Percentiles rank a stretch among this genome's conserved stretches.
These are phyloP conservation scores for Zapornia atra DNA, from an alignment of 2,113 vertebrate species.

Conservation along the genomic window DNA sequence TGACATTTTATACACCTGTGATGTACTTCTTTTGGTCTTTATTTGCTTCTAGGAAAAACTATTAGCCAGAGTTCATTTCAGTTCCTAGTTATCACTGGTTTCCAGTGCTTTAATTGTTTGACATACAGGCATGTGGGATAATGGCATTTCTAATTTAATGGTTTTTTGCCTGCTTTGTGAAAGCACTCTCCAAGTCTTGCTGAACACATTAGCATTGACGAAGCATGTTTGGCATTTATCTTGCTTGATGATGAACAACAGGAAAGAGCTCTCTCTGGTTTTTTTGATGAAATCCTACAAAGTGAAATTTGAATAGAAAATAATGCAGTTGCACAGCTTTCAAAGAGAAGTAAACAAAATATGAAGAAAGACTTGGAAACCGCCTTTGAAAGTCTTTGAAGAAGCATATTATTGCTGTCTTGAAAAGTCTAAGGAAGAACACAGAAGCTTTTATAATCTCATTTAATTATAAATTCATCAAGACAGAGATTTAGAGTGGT, in stretches of 20 bases:
- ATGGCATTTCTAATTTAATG: constrained; percentile 37
- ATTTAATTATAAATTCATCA: constrained; percentile 21
- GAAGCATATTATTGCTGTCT: not conserved
- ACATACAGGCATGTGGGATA: not conserved
- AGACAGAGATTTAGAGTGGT: not conserved
- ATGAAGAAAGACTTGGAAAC: constrained; percentile 2
- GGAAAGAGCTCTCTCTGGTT: not conserved
- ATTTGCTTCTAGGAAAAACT: constrained; percentile 9
- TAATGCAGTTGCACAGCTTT: constrained; percentile 24
- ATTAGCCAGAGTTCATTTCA: not conserved
- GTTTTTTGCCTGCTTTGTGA: not conserved
- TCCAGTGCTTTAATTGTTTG: constrained; percentile 16
- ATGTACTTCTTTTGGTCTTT: not conserved
- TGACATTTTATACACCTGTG: not conserved
- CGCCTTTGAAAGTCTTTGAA: constrained; percentile 45
- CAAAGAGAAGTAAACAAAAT: constrained; percentile 43
- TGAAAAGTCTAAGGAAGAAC: not conserved
- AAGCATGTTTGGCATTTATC: constrained; percentile 19
- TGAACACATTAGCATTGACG: constrained; percentile 11
- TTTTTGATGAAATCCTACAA: constrained; percentile 17
- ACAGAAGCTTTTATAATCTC: not conserved
- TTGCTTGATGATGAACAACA: constrained; percentile 10
- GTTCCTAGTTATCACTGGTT: not conserved
- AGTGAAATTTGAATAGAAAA: constrained; percentile 31
- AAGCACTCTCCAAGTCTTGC: not conserved